Conservation (phyloP, 2,888 invertebrate species). For the Temnothorax rugatulus region DNA sequence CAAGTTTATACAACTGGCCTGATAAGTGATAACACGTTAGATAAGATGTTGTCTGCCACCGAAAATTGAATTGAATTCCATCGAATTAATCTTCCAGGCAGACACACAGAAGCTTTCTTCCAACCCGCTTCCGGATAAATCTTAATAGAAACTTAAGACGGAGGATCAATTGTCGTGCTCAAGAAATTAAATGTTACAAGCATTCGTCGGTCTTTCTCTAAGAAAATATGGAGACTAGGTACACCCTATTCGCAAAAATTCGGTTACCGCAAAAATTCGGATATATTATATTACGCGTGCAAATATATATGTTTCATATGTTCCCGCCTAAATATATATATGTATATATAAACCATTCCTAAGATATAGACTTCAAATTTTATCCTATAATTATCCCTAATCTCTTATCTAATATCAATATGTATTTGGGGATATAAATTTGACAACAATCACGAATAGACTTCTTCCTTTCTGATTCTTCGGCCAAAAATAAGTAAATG, state of each 20-base stretch:
- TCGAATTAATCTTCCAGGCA: not conserved
- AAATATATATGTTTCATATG: constrained; percentile 36
- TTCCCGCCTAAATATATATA: constrained; percentile 32
- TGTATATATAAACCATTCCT: constrained; percentile 23
- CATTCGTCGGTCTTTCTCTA: not conserved
- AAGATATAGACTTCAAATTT: constrained; percentile 24
- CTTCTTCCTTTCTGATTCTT: constrained; percentile 24
- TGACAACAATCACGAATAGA: constrained; percentile 21
- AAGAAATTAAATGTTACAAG: constrained; percentile 22
- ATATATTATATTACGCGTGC: constrained; percentile 30
- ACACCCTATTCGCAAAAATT: constrained; percentile 3
- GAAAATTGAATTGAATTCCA: not conserved
- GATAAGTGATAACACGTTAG: not conserved
- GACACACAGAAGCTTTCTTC: not conserved
- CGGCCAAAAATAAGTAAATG: constrained; percentile 28
- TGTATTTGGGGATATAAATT: constrained; percentile 47
- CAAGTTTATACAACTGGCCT: not conserved
- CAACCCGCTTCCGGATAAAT: not conserved
- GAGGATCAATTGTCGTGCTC: not conserved
- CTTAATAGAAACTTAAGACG: not conserved
- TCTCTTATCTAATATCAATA: constrained; percentile 33
- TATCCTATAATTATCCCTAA: constrained; percentile 35
- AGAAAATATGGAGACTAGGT: not conserved
- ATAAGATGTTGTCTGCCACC: not conserved
- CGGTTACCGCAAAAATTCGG: constrained; percentile 18